A percentile compares a stretch with the other conserved stretches of the same genome.
These are phyloP conservation scores for Harpegnathos saltator DNA, from an alignment of 1,140 invertebrate species.

Conservation along the genomic window DNA sequence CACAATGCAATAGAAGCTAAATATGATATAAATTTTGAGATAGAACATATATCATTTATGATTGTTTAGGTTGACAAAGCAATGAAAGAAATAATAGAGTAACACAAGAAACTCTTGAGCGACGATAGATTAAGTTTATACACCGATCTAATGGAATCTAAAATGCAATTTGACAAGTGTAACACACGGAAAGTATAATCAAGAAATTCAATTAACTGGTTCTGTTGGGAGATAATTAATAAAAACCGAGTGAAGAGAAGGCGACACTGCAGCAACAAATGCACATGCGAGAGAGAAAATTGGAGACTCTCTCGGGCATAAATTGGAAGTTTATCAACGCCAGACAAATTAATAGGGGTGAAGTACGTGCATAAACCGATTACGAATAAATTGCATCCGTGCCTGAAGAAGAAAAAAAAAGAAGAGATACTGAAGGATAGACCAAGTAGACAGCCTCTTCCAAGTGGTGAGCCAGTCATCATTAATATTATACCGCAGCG, in stretches of 20 bases:
- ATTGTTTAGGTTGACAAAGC: neutral
- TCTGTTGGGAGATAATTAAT: conserved; percentile 36
- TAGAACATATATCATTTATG: neutral
- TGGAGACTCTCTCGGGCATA: conserved; percentile 11
- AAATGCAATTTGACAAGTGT: conserved; percentile 23
- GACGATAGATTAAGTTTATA: neutral
- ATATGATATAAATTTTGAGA: neutral
- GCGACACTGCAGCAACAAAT: neutral
- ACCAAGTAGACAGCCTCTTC: conserved; percentile 68
- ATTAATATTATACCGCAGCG: conserved; percentile 81
- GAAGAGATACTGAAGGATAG: conserved; percentile 65
- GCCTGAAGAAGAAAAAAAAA: conserved; percentile 60
- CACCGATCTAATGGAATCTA: neutral
- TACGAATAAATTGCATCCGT: conserved; percentile 70
- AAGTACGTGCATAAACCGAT: conserved; percentile 56
- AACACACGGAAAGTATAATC: neutral
- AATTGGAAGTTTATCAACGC: conserved; percentile 51
- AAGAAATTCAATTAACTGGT: conserved; percentile 31
- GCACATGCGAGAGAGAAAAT: neutral
- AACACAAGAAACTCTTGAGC: neutral
- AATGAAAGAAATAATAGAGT: conserved; percentile 3
- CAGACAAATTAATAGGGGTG: conserved; percentile 51
- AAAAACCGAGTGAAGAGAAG: conserved; percentile 8
- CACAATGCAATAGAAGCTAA: neutral
- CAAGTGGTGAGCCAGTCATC: conserved; percentile 76